Conservation (phyloP, 2,888 invertebrate genomes). For the Sinodicranocentrus sp. region DNA sequence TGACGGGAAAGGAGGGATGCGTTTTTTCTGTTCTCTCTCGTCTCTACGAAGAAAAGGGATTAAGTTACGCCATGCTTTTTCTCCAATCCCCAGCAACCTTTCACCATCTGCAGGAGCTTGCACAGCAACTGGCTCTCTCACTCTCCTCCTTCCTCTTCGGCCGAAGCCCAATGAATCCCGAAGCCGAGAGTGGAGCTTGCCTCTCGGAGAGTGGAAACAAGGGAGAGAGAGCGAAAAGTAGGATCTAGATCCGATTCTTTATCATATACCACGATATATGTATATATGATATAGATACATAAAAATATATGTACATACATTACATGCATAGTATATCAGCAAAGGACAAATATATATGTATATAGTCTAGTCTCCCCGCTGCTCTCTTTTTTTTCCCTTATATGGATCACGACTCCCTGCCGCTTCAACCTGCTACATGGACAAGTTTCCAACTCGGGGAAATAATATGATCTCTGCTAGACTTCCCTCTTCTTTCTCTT, state of each 20-base stretch:
- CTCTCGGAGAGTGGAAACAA: not conserved
- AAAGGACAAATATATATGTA: too few species aligned
- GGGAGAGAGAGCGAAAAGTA: not conserved
- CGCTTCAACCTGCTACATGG: conserved; percentile 52
- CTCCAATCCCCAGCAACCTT: conserved; percentile 53
- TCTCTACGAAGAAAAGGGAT: not conserved
- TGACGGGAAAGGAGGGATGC: conserved; percentile 25
- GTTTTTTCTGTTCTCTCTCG: too few species aligned
- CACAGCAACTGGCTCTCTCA: conserved; percentile 43
- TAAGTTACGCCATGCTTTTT: conserved; percentile 28
- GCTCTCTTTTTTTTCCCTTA: conserved; percentile 13
- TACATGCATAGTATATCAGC: too few species aligned
- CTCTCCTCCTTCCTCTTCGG: conserved; percentile 61
- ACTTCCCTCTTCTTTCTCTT: conserved; percentile 12
- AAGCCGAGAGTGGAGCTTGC: not conserved
- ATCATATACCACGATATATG: too few species aligned
- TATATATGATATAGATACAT: too few species aligned
- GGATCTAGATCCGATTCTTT: too few species aligned
- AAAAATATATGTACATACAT: too few species aligned
- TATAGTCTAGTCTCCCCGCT: not conserved
- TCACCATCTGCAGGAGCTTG: conserved; percentile 41
- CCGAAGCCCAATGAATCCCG: conserved; percentile 58
- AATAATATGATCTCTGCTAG: conserved; percentile 44
- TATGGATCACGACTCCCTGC: conserved; percentile 54
- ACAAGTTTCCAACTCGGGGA: not conserved